A percentile compares a stretch with the other conserved stretches of the same genome.
These are phyloP conservation scores for Poecilia picta DNA, from an alignment of 2,797 vertebrate genomes.

Conservation along the genomic window DNA sequence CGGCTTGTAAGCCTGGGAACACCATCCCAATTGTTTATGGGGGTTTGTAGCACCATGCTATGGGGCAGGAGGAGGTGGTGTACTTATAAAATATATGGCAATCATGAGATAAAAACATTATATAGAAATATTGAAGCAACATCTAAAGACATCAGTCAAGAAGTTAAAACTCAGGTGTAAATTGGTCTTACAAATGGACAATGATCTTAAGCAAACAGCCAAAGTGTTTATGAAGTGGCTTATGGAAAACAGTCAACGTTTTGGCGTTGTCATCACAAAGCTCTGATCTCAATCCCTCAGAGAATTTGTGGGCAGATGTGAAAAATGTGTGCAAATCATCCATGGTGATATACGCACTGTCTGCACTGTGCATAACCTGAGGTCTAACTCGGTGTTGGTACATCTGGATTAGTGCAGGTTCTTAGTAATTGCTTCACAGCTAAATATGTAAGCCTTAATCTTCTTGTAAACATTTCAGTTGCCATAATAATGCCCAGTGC, in stretches of 20 bases:
- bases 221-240: neutral
- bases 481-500: constrained; percentile 20
- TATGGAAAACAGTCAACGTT: neutral
- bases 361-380: neutral
- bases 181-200: neutral
- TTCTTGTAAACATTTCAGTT: constrained; percentile 6
- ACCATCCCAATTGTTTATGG: neutral
- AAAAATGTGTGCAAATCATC: neutral
- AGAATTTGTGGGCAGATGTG: neutral
- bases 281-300: neutral
- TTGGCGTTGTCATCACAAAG: neutral
- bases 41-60: neutral
- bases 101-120: neutral
- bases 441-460: constrained; percentile 1
- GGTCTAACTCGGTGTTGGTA: neutral
- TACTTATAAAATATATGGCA: neutral
- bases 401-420: constrained; percentile 5
- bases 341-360: neutral
- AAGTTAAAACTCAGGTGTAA: neutral
- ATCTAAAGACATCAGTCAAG: neutral
- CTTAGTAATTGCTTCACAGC: constrained; percentile 3
- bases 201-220: neutral
- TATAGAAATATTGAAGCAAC: neutral
- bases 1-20: neutral
- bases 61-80: neutral